A percentile compares a stretch with the other conserved stretches of the same genome.
Conservation (phyloP, 2,888 invertebrate species). For the Busseola fusca region DNA sequence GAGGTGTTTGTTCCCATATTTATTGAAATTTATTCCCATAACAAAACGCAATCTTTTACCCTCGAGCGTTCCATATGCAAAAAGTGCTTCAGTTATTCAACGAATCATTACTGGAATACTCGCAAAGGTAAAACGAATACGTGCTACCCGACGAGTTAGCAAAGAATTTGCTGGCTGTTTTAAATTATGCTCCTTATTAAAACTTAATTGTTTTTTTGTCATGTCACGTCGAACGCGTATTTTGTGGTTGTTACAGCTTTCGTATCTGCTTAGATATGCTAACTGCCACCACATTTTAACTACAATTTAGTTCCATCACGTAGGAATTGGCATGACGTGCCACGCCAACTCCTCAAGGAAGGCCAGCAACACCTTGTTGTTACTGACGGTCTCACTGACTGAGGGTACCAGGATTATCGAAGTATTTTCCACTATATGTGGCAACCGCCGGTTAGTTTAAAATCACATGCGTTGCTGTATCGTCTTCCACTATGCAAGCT, state of each 20-base stretch:
- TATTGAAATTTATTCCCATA: background rate
- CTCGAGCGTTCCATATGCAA: slow-evolving; percentile 26
- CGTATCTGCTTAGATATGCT: background rate
- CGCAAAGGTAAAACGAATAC: slow-evolving; percentile 55
- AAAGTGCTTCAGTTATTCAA: slow-evolving; percentile 51
- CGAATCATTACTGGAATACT: slow-evolving; percentile 60
- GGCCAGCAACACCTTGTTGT: background rate
- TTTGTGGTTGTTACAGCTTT: slow-evolving; percentile 4
- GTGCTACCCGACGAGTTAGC: slow-evolving; percentile 37
- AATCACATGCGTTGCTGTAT: background rate
- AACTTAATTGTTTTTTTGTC: slow-evolving; percentile 34
- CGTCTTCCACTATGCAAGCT: too few species aligned
- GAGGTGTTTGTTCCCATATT: background rate
- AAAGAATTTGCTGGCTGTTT: slow-evolving; percentile 36
- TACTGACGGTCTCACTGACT: background rate
- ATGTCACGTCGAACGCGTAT: background rate
- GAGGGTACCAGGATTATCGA: background rate
- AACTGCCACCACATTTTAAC: background rate
- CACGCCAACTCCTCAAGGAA: background rate
- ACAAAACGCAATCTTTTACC: slow-evolving; percentile 9
- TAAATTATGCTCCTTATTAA: slow-evolving; percentile 57
- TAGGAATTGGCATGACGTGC: too few species aligned
- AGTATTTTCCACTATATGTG: background rate
- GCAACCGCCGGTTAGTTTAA: background rate
- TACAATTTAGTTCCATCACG: too few species aligned